These are phyloP conservation scores for Idaea dimidiata DNA, from an alignment of 2,888 invertebrate genomes.

Conservation along the genomic window DNA sequence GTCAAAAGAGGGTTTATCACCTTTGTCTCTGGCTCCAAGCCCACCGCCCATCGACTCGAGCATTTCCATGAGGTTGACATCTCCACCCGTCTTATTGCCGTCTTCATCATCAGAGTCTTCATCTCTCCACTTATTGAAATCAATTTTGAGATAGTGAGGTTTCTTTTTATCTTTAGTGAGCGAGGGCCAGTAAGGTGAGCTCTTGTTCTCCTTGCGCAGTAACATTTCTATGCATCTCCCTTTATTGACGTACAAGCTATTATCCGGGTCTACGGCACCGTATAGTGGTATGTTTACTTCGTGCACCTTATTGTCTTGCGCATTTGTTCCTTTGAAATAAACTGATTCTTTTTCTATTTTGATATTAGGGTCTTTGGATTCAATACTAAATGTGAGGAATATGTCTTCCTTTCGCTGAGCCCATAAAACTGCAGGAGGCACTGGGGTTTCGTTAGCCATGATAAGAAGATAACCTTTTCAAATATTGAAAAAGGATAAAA, in stretches of 20 bases:
- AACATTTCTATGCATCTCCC: constrained; percentile 88
- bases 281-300: constrained; percentile 94
- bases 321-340: constrained; percentile 92
- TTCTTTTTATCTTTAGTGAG: constrained; percentile 93
- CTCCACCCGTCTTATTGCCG: constrained; percentile 48
- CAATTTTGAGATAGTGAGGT: constrained; percentile 97
- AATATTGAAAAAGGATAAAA: not conserved
- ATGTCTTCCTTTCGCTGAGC: constrained; percentile 92
- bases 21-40: constrained; percentile 62
- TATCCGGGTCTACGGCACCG: constrained; percentile 90
- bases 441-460: constrained; percentile 75
- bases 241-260: constrained; percentile 85
- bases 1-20: constrained; percentile 86
- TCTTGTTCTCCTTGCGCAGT: constrained; percentile 85
- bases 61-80: constrained; percentile 85
- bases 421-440: constrained; percentile 94
- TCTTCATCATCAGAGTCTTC: constrained; percentile 93
- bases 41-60: constrained; percentile 86
- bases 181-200: constrained; percentile 92
- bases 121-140: constrained; percentile 98
- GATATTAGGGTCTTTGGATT: constrained; percentile 92
- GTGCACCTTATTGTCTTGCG: constrained; percentile 90
- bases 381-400: constrained; percentile 94
- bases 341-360: constrained; percentile 87
- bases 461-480: constrained; percentile 12